A percentile compares a stretch with the other conserved stretches of the same genome.
Evolutionary conservation across 2,113 vertebrate genomes (phyloP).

Genomic region (Sciurus niger): DNA sequence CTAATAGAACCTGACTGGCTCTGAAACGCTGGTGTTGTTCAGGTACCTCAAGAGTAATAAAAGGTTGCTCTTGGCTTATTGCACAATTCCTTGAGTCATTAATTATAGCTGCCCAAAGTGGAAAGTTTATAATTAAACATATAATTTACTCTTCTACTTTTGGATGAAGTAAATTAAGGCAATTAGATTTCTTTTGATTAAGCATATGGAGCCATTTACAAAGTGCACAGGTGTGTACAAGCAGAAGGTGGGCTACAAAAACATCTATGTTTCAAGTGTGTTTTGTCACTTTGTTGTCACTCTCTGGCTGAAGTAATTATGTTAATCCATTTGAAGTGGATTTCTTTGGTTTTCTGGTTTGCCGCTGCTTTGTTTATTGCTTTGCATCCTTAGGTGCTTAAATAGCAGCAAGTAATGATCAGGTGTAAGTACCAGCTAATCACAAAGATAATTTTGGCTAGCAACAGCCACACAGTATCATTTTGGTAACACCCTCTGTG

Average conservation of each 20-base stretch:
- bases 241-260: slow-evolving; percentile 46
- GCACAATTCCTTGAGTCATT: slow-evolving; percentile 88
- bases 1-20: slow-evolving; percentile 89
- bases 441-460: slow-evolving; percentile 60
- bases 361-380: slow-evolving; percentile 73
- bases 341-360: slow-evolving; percentile 70
- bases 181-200: slow-evolving; percentile 86
- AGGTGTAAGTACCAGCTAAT: slow-evolving; percentile 71
- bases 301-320: slow-evolving; percentile 79
- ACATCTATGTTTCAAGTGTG: slow-evolving; percentile 56
- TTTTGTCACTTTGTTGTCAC: slow-evolving; percentile 80
- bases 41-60: slow-evolving; percentile 87
- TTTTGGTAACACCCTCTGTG: slow-evolving; percentile 27
- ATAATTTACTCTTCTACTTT: slow-evolving; percentile 87
- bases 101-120: slow-evolving; percentile 90
- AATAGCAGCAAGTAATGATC: slow-evolving; percentile 72
- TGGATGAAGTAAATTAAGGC: slow-evolving; percentile 86
- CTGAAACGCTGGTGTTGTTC: slow-evolving; percentile 64
- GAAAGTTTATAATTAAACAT: slow-evolving; percentile 91
- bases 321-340: slow-evolving; percentile 78
- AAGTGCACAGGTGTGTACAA: slow-evolving; percentile 74
- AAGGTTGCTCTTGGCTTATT: slow-evolving; percentile 86
- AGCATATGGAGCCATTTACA: slow-evolving; percentile 76
- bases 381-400: slow-evolving; percentile 63
- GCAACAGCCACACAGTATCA: background rate